phyloP scores from a whole-genome alignment of 2,797 vertebrate species.

The Okamejei kenojei region DNA sequence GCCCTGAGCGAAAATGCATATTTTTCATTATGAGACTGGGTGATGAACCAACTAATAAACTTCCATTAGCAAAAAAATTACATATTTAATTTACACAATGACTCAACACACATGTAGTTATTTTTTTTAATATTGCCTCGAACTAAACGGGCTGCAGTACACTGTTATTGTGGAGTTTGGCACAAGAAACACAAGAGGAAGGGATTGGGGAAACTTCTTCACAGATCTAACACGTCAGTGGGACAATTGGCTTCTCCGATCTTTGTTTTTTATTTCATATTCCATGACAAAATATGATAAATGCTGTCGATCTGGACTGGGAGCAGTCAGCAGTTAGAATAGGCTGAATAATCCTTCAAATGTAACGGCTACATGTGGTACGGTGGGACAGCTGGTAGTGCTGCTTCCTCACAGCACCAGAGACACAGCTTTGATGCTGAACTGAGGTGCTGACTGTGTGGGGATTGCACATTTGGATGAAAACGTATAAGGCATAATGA shows the following conservation, averaged over 20 bases:
- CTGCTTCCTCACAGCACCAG: too few species aligned
- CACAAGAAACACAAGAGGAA: not conserved
- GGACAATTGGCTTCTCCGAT: not conserved
- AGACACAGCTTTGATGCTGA: too few species aligned
- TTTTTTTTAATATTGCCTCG: not conserved
- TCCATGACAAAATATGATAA: not conserved
- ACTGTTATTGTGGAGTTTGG: not conserved
- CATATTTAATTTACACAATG: not conserved
- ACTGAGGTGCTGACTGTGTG: too few species aligned
- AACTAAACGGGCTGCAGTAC: not conserved
- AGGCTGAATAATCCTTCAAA: too few species aligned
- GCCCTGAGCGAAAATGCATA: not conserved
- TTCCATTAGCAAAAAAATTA: not conserved
- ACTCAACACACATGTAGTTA: not conserved
- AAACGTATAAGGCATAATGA: too few species aligned
- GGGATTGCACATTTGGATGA: too few species aligned
- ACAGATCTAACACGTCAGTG: not conserved
- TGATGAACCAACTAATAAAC: not conserved
- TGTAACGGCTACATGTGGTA: too few species aligned
- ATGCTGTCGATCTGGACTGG: not conserved
- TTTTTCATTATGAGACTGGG: slow-evolving; percentile 24
- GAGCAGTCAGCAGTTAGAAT: too few species aligned
- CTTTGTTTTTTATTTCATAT: not conserved
- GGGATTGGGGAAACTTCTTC: not conserved
- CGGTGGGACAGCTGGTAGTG: too few species aligned